Evolutionary conservation across 2,888 invertebrate genomes (phyloP), one percentile per base, ranked within the genome.

Genomic region (Eristalis pertinax): DNA sequence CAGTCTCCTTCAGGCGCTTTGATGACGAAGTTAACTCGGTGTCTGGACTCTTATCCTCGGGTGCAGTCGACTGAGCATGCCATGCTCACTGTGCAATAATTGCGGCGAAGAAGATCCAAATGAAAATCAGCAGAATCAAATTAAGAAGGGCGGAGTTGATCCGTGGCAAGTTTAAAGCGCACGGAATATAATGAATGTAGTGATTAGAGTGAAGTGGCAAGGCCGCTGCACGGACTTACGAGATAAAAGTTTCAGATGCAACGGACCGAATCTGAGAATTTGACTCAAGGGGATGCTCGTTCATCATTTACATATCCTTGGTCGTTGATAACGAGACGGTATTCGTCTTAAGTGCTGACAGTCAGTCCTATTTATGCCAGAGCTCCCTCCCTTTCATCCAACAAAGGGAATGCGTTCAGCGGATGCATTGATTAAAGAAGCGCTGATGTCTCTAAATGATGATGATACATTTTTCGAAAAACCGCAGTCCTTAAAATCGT

Each of bases 31-130:
- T 68, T 68, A 50, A 68, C 43, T 43, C 50, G 24, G 24, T 65
- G 60, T 60, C 60, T 60, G 60, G 26, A 26, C 60, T 60, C 60
- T 60, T 60, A 60, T 60, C 60, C 60, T 60, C 26, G 26, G 60
- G 60, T 26, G 50, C 50, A 50, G n/a, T 50, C 50, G 50, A n/a
- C 50, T 8, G 50, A 50, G 50, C 50, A 13, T 38, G 38, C 38
- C 13, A 38, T 38, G 38, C 38, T 32, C 32, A 1, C 32, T 38
- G 50, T 50, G 19, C 19, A 50, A 19, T 50, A 50, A 43, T 15
- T 43, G 43, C 4, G 43, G 43, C 15, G 43, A 43, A 43, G 43
- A n/a, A 19, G 43, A 15, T n/a, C 43, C 15, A 50, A 50, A n/a
- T 50, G 50, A 50, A 50, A 50, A 50, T 50, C 50, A 50, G 50